Base-by-base conservation (phyloP, 2,113 vertebrate species). In the Oncorhynchus clarkii region DNA sequence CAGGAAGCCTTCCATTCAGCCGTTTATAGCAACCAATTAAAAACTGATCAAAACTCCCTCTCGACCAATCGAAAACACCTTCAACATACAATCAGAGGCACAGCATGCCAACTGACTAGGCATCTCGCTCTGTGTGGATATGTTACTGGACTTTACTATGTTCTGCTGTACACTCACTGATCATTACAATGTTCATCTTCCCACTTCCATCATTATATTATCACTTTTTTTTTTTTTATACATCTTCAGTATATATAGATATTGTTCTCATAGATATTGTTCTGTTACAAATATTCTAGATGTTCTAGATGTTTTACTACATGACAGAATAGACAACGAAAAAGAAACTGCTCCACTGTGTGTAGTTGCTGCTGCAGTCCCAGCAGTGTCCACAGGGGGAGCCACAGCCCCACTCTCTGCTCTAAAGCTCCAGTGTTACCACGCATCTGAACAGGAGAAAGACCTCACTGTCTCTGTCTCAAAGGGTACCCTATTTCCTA, bases 31-130 rank as follows among this genome's bases (percentile, higher is more conserved):
- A 5, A 64, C 67, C 83, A 84, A 88, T 87, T 90, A 88, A 82
- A 87, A 90, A 78, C 70, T 84, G 85, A 90, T 89, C 86, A 82
- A 83, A 85, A 84, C 82, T 83, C 70, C 67, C 77, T 78, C 78
- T 75, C 59, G 4, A 74, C 60, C 65, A n/a, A 76, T 78, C 34
- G 66, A 31, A 81, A 82, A 80, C 85, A 82, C 82, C 77, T 80
- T 82, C 71, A 77, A 26, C 51, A 73, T 60, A 59, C 75, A 67
- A 77, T 3, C 27, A 27, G 27, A 16, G 27, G 16, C 24, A 24
- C 3, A 9, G 66, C 26, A 26, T 31, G 16, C 12, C 24, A 14
- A 22, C 22, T 74, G 72, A 24, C 62, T 64, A 1, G 60, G 20
- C 60, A 22, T 68, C 68, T n/a, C 51, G 39, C 39, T 45, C 9